phyloP scores from a whole-genome alignment of 2,888 invertebrate genomes.

The Esperia sulphurella region DNA sequence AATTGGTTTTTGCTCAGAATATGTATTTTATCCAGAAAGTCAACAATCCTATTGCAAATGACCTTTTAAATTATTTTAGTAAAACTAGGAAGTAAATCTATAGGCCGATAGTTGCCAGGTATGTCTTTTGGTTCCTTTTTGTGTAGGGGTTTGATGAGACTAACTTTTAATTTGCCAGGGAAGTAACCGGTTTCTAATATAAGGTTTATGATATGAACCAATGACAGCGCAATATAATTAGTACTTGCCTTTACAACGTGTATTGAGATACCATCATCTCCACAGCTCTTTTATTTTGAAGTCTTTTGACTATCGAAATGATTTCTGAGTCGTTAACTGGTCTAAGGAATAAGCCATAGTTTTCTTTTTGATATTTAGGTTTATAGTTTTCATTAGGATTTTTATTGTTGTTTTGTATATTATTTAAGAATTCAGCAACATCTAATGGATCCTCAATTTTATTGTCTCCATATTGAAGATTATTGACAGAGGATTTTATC shows the following conservation, averaged over 20 bases:
- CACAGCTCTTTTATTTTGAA: slow-evolving; percentile 1
- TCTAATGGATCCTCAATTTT: no score
- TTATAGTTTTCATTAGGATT: not conserved
- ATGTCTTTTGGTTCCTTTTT: slow-evolving; percentile 14
- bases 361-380: not conserved
- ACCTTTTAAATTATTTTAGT: slow-evolving; percentile 20
- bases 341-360: not conserved
- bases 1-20: slow-evolving; percentile 9
- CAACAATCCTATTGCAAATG: slow-evolving; percentile 11
- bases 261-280: slow-evolving; percentile 11
- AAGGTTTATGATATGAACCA: slow-evolving; percentile 20
- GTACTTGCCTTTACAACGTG: slow-evolving; percentile 11
- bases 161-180: slow-evolving; percentile 17
- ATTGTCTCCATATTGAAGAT: not conserved
- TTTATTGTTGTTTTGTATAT: not conserved
- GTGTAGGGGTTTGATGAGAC: slow-evolving; percentile 15
- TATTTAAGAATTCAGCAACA: not conserved
- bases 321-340: not conserved
- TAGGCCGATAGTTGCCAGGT: slow-evolving; percentile 16
- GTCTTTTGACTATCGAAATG: not conserved
- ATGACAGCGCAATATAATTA: slow-evolving; percentile 5
- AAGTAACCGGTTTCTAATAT: slow-evolving; percentile 12
- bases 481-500: not conserved
- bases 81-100: slow-evolving; percentile 17
- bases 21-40: slow-evolving; percentile 10